phyloP scores from a whole-genome alignment of 1,140 invertebrate species.

The Orchesella cincta region DNA sequence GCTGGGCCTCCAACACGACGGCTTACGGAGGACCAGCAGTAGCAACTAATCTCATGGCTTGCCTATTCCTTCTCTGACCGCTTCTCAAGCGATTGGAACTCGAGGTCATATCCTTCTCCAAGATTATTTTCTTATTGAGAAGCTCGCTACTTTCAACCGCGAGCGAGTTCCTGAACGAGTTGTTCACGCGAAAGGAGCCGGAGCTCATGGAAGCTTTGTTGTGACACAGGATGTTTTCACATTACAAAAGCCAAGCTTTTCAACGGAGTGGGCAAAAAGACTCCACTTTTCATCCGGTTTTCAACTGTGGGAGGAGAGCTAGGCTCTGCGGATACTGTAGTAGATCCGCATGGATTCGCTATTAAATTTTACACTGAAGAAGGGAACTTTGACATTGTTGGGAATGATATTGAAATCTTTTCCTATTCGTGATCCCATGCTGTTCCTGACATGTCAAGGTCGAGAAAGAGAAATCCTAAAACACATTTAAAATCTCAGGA shows the following conservation, averaged over 20 bases:
- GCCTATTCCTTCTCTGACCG: constrained; percentile 62
- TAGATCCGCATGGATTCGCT: constrained; percentile 71
- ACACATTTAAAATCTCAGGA: constrained; percentile 65
- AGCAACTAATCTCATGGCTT: constrained; percentile 55
- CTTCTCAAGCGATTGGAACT: constrained; percentile 70
- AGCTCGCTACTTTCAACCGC: constrained; percentile 82
- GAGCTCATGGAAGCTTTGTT: constrained; percentile 46
- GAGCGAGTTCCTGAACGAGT: constrained; percentile 96
- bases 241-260: constrained; percentile 40
- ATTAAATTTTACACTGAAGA: constrained; percentile 77
- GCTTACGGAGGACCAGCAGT: too few species aligned
- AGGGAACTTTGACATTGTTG: constrained; percentile 73
- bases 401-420: constrained; percentile 73
- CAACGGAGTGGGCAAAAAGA: constrained; percentile 41
- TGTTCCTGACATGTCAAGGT: constrained; percentile 65
- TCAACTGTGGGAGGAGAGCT: constrained; percentile 17
- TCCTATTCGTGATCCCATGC: constrained; percentile 69
- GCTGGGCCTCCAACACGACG: too few species aligned
- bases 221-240: constrained; percentile 37
- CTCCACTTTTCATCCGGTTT: constrained; percentile 33
- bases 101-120: constrained; percentile 84
- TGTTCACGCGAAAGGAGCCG: constrained; percentile 92
- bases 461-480: constrained; percentile 70
- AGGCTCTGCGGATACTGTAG: constrained; percentile 27
- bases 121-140: constrained; percentile 82